A percentile compares a stretch with the other conserved stretches of the same genome.
Evolutionary conservation across 2,113 vertebrate species (phyloP).

Genomic region (Tautogolabrus adspersus): DNA sequence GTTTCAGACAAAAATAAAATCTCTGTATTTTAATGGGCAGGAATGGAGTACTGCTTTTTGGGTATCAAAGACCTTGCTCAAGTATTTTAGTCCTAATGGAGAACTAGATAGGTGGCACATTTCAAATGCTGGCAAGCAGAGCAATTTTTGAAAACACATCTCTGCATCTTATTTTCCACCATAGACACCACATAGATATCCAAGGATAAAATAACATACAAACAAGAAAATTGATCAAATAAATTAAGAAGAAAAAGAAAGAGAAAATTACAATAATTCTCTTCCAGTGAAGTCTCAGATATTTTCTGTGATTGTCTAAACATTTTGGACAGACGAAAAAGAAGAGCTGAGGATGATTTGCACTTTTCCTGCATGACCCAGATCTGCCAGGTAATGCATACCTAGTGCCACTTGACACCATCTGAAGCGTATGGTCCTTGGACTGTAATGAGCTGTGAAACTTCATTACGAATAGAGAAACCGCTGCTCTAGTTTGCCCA

Average conservation of each 20-base stretch:
- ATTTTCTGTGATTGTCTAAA: conserved; percentile 8
- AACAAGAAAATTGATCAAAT: too few relatives aligned
- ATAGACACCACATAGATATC: too few relatives aligned
- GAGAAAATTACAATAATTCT: background rate
- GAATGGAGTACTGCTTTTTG: background rate
- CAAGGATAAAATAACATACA: too few relatives aligned
- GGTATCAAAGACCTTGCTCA: background rate
- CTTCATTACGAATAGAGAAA: conserved; percentile 75
- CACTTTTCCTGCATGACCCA: conserved; percentile 53
- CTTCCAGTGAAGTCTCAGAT: background rate
- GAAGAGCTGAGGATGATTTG: conserved; percentile 30
- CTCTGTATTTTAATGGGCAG: conserved; percentile 1
- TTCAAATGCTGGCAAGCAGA: background rate
- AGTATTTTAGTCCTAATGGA: conserved; percentile 2
- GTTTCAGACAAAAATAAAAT: conserved; percentile 54
- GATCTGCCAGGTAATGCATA: conserved; percentile 65
- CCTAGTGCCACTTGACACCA: conserved; percentile 69
- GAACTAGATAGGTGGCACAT: background rate
- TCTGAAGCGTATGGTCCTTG: conserved; percentile 64
- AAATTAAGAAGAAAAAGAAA: background rate
- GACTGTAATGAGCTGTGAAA: conserved; percentile 83
- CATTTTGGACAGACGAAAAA: conserved; percentile 15
- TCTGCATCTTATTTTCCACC: background rate
- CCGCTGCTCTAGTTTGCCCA: conserved; percentile 56
- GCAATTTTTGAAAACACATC: background rate